phyloP scores from a whole-genome alignment of 2,113 vertebrate species.

The Prunella fulvescens region DNA sequence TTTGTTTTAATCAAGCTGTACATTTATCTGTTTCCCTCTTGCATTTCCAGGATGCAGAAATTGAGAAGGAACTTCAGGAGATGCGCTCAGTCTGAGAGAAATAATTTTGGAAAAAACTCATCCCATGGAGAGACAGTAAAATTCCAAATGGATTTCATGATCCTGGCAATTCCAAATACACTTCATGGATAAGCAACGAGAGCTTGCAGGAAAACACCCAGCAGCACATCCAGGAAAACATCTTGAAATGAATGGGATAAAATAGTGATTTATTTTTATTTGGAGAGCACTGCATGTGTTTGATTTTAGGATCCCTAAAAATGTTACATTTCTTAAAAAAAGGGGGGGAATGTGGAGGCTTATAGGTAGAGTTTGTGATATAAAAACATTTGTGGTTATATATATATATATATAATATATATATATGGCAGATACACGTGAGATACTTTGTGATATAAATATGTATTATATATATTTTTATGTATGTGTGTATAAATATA shows the following conservation, averaged over 20 bases:
- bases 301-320: not conserved
- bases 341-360: not conserved
- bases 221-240: not conserved
- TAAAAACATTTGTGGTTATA: not conserved
- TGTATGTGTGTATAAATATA: not conserved
- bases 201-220: not conserved
- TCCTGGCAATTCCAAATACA: not conserved
- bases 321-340: not conserved
- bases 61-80: constrained; percentile 68
- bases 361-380: not conserved
- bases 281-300: not conserved
- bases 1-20: accelerated
- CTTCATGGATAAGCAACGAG: not conserved
- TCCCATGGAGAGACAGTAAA: not conserved
- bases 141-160: not conserved
- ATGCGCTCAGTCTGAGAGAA: constrained; percentile 12
- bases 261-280: not conserved
- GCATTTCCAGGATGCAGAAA: constrained; percentile 65
- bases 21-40: not conserved
- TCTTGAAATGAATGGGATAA: not conserved
- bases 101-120: not conserved
- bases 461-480: not conserved
- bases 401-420: not conserved
- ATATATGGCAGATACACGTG: not conserved
- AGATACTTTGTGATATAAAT: not conserved